Base-by-base conservation (phyloP, 2,888 invertebrate species). In the Hecatera dysodea region DNA sequence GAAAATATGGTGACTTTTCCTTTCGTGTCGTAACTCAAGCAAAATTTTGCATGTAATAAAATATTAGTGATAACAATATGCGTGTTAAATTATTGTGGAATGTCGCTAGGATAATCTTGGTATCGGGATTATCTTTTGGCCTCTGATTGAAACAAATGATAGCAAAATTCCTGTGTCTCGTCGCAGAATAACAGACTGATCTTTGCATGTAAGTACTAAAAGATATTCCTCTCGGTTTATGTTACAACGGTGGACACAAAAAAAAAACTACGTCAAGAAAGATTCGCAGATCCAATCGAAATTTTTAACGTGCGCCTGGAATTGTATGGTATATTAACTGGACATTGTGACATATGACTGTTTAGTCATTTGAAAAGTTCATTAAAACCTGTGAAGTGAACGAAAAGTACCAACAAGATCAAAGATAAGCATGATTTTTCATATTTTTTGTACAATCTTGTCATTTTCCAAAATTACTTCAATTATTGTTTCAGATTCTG, bases 51-150 rank as follows among this genome's bases (percentile, higher is more conserved):
- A 76, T 75, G 77, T 78, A 70, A 72, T 66, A 69, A 84, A 82
- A 69, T 82, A 74, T 72, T 59, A 19, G 72, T 72, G 64, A 69
- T 71, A 78, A 33, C 65, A 93, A 87, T 86, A 93, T 93, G 93
- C 88, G 84, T 85, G 86, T 90, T 56, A 95, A 95, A 94, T 94
- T 95, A 77, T 75, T 94, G 92, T 95, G 92, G 92, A 95, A 94
- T 84, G 89, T 93, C 75, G 93, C 92, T 73, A 91, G 90, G 86
- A 93, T 95, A 88, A 92, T 94, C 87, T 86, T 92, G 84, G 79
- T 94, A 67, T 92, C 92, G 75, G 93, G 93, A 84, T 91, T 93
- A 81, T 93, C 92, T 75, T 93, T 94, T 77, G 82, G 90, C 80
- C 77, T 94, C 65, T 93, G 84, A 88, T 74, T 75, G 39, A 63